Evolutionary conservation across 2,888 invertebrate species (phyloP), one percentile per base, ranked within the genome.

Genomic region (Callimorpha dominula): DNA sequence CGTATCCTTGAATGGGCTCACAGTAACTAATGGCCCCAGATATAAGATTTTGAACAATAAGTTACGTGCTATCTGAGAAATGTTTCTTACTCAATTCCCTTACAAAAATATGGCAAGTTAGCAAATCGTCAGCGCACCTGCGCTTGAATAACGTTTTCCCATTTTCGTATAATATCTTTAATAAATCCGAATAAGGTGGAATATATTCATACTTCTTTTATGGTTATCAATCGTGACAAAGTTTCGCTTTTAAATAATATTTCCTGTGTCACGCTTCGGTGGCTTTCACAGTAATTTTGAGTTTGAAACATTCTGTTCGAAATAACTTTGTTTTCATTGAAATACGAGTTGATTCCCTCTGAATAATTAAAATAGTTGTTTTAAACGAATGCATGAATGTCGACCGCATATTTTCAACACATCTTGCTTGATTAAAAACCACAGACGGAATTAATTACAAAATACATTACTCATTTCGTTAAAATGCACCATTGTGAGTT

Each of bases 61-160:
- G 76, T 83, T 81, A 82, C 82, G 69, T 71, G 71, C 77, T 80
- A 80, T 83, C 80, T 80, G 40, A 74, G 20, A 81, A 76, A 77
- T 78, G 75, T 76, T 85, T 77, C 76, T 72, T 80, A 84, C 93
- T 94, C 92, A 92, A 93, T 95, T 93, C 88, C 85, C 88, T 85
- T 86, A 89, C 91, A 92, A 93, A 94, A 94, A 94, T 95, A 93
- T 92, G 89, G 91, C 92, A 88, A 94, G 89, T 94, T 95, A 93
- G 95, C 94, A 92, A 93, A 95, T 95, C 91, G 94, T 94, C 94
- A 92, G 93, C 90, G 89, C 95, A 95, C 95, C 95, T 95, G 95
- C 88, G 93, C 90, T 78, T 94, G 95, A 95, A 91, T 93, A 92
- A 95, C 93, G 94, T 84, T 91, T 90, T 88, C 89, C 92, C 91